A percentile compares a stretch with the other conserved stretches of the same genome.
These are phyloP conservation scores for Brachionus calyciflorus DNA, from an alignment of 1,140 invertebrate genomes.

Conservation along the genomic window DNA sequence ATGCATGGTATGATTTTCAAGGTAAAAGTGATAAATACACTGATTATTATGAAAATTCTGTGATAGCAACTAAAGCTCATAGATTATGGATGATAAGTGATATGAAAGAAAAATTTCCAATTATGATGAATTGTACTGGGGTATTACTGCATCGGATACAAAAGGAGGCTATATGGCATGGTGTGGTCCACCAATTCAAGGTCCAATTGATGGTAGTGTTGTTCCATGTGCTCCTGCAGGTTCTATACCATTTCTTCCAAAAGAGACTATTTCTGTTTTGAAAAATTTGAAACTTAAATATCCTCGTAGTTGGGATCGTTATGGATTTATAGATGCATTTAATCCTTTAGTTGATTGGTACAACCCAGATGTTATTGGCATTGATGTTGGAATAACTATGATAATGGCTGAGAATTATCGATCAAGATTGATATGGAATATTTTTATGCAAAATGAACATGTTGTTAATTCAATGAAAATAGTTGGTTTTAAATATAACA, in stretches of 20 bases:
- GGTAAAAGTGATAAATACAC: slow-evolving; percentile 2
- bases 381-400: not conserved
- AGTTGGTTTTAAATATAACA: not conserved
- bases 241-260: not conserved
- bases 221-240: not conserved
- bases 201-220: not conserved
- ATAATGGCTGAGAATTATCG: slow-evolving; percentile 7
- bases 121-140: not conserved
- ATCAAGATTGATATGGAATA: slow-evolving; percentile 4
- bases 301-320: not conserved
- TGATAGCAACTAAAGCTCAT: not conserved
- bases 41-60: not conserved
- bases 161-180: not conserved
- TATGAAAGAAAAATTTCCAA: not conserved
- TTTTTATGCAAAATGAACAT: not conserved
- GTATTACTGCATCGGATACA: not conserved
- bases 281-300: not conserved
- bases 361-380: not conserved
- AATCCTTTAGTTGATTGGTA: not conserved
- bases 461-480: not conserved
- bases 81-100: not conserved
- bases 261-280: not conserved
- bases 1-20: slow-evolving; percentile 10
- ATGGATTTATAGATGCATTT: slow-evolving; percentile 24
- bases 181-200: slow-evolving; percentile 19